phyloP scores from a whole-genome alignment of 1,140 invertebrate species.

The Phortica variegata region DNA sequence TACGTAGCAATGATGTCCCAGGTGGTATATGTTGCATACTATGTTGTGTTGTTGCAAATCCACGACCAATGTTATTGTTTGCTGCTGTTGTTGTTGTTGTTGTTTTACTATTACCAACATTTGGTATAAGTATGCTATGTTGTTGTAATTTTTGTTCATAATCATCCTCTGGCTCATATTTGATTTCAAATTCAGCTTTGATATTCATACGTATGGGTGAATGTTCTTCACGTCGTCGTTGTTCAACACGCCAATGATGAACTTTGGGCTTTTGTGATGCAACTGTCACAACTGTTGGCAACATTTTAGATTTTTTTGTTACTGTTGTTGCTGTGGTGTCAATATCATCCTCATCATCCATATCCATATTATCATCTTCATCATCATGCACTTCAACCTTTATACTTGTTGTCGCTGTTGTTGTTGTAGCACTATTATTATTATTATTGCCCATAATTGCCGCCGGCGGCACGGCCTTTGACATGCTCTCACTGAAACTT shows the following conservation, averaged over 20 bases:
- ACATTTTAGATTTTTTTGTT: too few species aligned
- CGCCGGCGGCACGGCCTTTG: constrained; percentile 21
- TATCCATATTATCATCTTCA: background rate
- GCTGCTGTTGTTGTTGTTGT: background rate
- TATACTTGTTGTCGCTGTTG: constrained; percentile 5
- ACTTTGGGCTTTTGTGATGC: background rate
- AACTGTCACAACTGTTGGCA: background rate
- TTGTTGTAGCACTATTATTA: too few species aligned
- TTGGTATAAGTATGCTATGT: constrained; percentile 11
- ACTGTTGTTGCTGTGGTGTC: background rate
- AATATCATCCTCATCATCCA: background rate
- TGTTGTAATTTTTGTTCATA: constrained; percentile 13
- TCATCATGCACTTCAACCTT: too few species aligned
- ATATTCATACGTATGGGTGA: too few species aligned
- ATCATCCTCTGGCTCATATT: constrained; percentile 14
- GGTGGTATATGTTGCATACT: constrained; percentile 39
- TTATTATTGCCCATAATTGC: constrained; percentile 15
- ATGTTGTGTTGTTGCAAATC: constrained; percentile 14
- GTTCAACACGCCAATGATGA: constrained; percentile 1
- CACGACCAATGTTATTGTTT: background rate
- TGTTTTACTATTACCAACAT: background rate
- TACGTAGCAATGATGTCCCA: constrained; percentile 44
- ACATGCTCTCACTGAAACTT: constrained; percentile 31
- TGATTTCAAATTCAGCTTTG: too few species aligned
- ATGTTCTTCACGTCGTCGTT: constrained; percentile 5